phyloP scores from a whole-genome alignment of 1,140 invertebrate genomes.

The Tetramorium simillimum region DNA sequence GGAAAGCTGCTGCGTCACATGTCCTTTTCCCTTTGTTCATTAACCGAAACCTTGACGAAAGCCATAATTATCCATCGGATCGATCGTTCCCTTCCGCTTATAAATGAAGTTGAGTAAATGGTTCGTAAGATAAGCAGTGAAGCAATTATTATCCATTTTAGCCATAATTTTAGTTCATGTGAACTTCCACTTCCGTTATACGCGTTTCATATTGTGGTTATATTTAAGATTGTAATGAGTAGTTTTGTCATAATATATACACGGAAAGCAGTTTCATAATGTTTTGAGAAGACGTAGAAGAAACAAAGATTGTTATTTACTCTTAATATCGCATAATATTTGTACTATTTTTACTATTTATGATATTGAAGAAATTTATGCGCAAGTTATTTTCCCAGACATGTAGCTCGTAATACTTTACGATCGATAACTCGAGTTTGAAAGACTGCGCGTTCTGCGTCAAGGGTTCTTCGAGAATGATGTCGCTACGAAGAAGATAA shows the following conservation, averaged over 20 bases:
- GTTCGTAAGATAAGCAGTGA: constrained; percentile 13
- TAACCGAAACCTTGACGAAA: constrained; percentile 27
- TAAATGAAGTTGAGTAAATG: constrained; percentile 35
- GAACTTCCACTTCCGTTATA: not conserved
- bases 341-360: constrained; percentile 20
- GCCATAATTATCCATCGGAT: constrained; percentile 21
- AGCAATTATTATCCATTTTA: constrained; percentile 8
- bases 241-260: not conserved
- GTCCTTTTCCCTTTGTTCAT: constrained; percentile 12
- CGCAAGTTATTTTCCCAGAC: constrained; percentile 31
- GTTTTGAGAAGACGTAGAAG: not conserved
- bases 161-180: constrained; percentile 16
- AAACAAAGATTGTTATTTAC: not conserved
- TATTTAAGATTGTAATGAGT: not conserved
- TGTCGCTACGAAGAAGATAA: constrained; percentile 36
- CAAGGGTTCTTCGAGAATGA: constrained; percentile 36
- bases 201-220: not conserved
- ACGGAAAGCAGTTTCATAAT: not conserved
- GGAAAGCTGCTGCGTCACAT: constrained; percentile 12
- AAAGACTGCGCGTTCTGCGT: constrained; percentile 33
- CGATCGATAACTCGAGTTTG: constrained; percentile 50
- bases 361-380: constrained; percentile 37
- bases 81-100: constrained; percentile 2
- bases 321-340: constrained; percentile 8
- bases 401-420: constrained; percentile 37